These are phyloP conservation scores for Heliothis peltigera DNA, from an alignment of 2,888 invertebrate species.

Conservation along the genomic window DNA sequence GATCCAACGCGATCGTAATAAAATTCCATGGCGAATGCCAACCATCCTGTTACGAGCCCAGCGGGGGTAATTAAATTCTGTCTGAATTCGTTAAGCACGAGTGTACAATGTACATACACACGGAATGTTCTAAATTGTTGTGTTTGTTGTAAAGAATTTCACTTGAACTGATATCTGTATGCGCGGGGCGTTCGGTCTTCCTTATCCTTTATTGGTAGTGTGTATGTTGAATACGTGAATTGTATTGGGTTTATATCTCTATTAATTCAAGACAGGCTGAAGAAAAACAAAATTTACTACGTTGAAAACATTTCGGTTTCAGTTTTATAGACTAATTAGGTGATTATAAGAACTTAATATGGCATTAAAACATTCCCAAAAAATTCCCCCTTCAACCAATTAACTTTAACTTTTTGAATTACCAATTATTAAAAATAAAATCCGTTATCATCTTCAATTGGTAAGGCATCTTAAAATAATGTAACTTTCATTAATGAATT, in stretches of 20 bases:
- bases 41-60: constrained; percentile 55
- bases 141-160: constrained; percentile 41
- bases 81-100: constrained; percentile 59
- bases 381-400: too few species aligned
- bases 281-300: background rate
- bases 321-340: too few species aligned
- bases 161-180: constrained; percentile 33
- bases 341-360: too few species aligned
- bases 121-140: constrained; percentile 58
- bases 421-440: too few species aligned
- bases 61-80: constrained; percentile 71
- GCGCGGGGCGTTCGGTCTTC: constrained; percentile 18
- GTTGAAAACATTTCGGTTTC: too few species aligned
- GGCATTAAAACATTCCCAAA: too few species aligned
- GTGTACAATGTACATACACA: constrained; percentile 52
- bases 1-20: constrained; percentile 60
- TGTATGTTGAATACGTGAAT: constrained; percentile 30
- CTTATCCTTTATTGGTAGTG: constrained; percentile 29
- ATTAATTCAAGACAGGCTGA: constrained; percentile 4
- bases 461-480: too few species aligned
- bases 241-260: constrained; percentile 9
- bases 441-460: too few species aligned
- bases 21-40: constrained; percentile 66
- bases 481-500: too few species aligned
- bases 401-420: too few species aligned